Conservation (phyloP, 1,140 invertebrate species). For the Euwallacea similis region DNA sequence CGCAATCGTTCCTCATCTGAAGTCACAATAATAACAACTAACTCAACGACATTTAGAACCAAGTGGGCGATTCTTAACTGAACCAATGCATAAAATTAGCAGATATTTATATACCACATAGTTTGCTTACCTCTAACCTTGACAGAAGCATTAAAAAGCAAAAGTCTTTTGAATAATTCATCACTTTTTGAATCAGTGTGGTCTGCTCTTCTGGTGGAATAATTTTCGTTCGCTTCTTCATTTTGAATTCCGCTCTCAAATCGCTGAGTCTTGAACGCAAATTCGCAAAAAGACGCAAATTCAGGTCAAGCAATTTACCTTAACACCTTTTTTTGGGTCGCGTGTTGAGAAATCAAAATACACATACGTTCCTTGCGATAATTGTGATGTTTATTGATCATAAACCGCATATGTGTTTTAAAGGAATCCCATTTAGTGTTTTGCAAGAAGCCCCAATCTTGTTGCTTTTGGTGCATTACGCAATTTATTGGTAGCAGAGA, state of each 20-base stretch:
- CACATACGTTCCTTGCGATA: too few relatives aligned
- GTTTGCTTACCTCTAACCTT: conserved; percentile 37
- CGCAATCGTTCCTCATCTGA: neutral
- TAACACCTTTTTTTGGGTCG: too few relatives aligned
- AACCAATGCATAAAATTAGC: conserved; percentile 30
- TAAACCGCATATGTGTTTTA: too few relatives aligned
- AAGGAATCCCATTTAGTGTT: too few relatives aligned
- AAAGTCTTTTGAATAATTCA: conserved; percentile 35
- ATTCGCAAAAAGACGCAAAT: too few relatives aligned
- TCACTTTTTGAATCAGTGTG: conserved; percentile 23
- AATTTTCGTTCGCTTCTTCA: conserved; percentile 9
- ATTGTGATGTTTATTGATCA: too few relatives aligned
- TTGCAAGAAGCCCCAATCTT: too few relatives aligned
- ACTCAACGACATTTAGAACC: conserved; percentile 11
- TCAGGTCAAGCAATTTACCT: too few relatives aligned
- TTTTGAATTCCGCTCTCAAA: neutral
- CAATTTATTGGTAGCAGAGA: too few relatives aligned
- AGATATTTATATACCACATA: conserved; percentile 20
- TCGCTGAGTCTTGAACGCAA: too few relatives aligned
- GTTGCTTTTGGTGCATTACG: too few relatives aligned
- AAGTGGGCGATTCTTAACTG: neutral
- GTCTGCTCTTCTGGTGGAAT: neutral
- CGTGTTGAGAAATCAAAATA: too few relatives aligned
- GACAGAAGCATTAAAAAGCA: conserved; percentile 33
- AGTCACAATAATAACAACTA: conserved; percentile 19